Evolutionary conservation across 1,140 invertebrate genomes (phyloP).

Genomic region (Watersipora subatra): DNA sequence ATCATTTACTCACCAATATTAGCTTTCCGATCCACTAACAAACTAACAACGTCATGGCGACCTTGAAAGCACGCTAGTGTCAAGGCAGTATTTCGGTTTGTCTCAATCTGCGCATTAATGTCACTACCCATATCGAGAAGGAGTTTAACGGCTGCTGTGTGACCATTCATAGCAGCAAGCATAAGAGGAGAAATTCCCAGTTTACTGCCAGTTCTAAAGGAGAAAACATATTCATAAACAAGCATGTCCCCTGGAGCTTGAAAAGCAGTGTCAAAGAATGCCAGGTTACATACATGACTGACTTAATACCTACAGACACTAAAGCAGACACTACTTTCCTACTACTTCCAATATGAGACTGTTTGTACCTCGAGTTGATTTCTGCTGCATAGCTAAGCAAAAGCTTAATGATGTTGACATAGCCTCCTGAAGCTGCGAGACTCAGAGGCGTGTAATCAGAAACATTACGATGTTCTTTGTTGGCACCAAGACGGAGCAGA

Average conservation of each 20-base stretch:
- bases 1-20: slow-evolving; percentile 67
- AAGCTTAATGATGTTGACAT: slow-evolving; percentile 95
- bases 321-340: too few species aligned
- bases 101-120: slow-evolving; percentile 99
- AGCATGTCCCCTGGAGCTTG: too few species aligned
- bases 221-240: neutral
- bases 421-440: slow-evolving; percentile 91
- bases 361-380: slow-evolving; percentile 80
- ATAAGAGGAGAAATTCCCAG: slow-evolving; percentile 95
- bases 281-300: too few species aligned
- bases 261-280: too few species aligned
- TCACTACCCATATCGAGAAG: slow-evolving; percentile 94
- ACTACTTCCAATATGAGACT: too few species aligned
- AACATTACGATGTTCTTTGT: slow-evolving; percentile 97
- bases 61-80: slow-evolving; percentile 99
- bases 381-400: slow-evolving; percentile 85
- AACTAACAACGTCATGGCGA: slow-evolving; percentile 88
- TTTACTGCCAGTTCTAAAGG: slow-evolving; percentile 78
- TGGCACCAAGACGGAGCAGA: slow-evolving; percentile 69
- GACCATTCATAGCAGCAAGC: slow-evolving; percentile 99
- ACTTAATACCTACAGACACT: too few species aligned
- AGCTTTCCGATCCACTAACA: slow-evolving; percentile 87
- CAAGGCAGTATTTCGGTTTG: slow-evolving; percentile 94
- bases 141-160: slow-evolving; percentile 91
- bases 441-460: slow-evolving; percentile 97